Conservation (phyloP, 2,797 vertebrate genomes). For the Coranthus polyacanthus region DNA sequence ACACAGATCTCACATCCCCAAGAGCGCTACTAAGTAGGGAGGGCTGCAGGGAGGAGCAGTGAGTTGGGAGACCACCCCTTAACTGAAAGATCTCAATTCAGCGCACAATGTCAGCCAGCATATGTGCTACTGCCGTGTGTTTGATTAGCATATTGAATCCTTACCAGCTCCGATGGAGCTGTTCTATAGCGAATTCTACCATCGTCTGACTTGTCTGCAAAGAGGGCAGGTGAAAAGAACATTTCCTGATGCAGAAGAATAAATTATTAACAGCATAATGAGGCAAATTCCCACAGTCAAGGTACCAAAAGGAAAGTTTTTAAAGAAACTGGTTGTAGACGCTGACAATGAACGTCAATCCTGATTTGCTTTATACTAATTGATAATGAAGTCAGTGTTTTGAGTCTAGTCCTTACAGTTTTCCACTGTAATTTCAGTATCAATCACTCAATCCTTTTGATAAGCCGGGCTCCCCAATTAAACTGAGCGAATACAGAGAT, state of each 20-base stretch:
- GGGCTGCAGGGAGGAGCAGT: slow-evolving; percentile 35
- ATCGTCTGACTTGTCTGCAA: slow-evolving; percentile 1
- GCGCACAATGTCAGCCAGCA: slow-evolving; percentile 20
- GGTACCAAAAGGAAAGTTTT: no score
- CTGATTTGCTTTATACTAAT: no score
- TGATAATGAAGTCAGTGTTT: no score
- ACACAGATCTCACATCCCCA: slow-evolving; percentile 44
- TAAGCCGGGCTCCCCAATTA: background rate
- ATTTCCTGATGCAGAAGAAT: background rate
- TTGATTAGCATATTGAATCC: slow-evolving; percentile 34
- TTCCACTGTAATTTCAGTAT: background rate
- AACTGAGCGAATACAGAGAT: background rate
- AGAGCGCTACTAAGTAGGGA: slow-evolving; percentile 35
- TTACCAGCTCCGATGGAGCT: slow-evolving; percentile 7
- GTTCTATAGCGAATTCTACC: background rate
- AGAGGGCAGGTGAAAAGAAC: background rate
- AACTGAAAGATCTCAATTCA: slow-evolving; percentile 58
- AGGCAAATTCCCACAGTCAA: background rate
- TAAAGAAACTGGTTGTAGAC: no score
- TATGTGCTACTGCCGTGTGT: slow-evolving; percentile 22
- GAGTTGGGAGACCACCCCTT: slow-evolving; percentile 35
- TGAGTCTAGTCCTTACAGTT: no score
- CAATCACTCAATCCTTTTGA: background rate
- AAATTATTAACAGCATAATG: background rate
- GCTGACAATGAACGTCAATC: no score